These are phyloP conservation scores for Acrossocheilus wenchowensis DNA, from an alignment of 2,797 vertebrate species.

Conservation along the genomic window DNA sequence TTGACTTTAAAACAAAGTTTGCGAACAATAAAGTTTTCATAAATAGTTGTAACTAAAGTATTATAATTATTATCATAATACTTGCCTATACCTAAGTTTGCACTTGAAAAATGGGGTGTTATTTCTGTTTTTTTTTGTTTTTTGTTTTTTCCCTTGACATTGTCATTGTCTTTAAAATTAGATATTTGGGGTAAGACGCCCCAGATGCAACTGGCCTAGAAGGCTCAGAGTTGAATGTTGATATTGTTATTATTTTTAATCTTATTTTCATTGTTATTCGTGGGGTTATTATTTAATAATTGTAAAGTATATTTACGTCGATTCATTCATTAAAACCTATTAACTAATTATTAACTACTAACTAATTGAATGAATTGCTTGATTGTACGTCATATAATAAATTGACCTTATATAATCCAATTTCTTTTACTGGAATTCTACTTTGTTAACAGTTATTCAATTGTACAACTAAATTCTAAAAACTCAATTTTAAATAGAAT, in stretches of 20 bases:
- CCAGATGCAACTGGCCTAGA: neutral
- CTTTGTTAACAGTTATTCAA: neutral
- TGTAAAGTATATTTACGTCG: neutral
- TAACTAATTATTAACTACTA: too few species aligned
- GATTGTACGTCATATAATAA: neutral
- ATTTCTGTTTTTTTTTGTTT: neutral
- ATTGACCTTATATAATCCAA: neutral
- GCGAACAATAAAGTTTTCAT: neutral
- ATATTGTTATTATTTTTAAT: neutral
- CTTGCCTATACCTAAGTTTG: neutral
- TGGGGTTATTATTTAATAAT: neutral
- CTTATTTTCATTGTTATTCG: neutral
- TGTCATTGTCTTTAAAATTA: neutral
- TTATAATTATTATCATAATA: neutral
- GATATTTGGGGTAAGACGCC: neutral
- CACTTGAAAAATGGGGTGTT: neutral
- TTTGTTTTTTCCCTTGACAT: neutral
- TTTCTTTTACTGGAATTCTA: neutral
- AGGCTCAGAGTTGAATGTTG: neutral
- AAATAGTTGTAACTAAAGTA: neutral
- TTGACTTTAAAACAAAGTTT: slow-evolving; percentile 8
- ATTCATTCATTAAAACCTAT: neutral
- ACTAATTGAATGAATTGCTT: neutral
- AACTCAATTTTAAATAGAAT: neutral
- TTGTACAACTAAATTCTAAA: neutral